phyloP scores from a whole-genome alignment of 2,113 vertebrate genomes.

The Apistogramma diplotaenia region DNA sequence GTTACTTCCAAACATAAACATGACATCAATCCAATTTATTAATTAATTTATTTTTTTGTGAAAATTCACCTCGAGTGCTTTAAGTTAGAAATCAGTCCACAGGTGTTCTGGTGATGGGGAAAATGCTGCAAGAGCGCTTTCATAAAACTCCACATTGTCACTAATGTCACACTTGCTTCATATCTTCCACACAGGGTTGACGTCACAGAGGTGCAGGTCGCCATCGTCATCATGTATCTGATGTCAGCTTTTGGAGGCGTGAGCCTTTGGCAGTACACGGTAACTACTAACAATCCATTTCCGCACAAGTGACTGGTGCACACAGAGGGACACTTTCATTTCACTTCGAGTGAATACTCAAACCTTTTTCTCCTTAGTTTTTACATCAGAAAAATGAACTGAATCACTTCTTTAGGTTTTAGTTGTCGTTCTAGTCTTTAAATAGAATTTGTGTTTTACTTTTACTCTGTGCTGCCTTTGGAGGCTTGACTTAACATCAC shows the following conservation, averaged over 20 bases:
- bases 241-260: constrained; percentile 86
- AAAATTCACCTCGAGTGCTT: too few species aligned
- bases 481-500: constrained; percentile 74
- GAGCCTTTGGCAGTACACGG: constrained; percentile 85
- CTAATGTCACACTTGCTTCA: not conserved
- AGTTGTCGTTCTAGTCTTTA: constrained; percentile 55
- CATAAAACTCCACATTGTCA: not conserved
- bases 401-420: constrained; percentile 15
- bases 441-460: constrained; percentile 76
- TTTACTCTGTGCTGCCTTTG: constrained; percentile 75
- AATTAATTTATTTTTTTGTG: too few species aligned
- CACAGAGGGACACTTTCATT: constrained; percentile 41
- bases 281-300: constrained; percentile 49
- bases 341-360: constrained; percentile 25
- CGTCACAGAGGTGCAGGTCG: constrained; percentile 94
- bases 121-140: not conserved
- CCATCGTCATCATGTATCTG: constrained; percentile 86
- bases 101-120: too few species aligned
- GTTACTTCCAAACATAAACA: too few species aligned
- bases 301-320: not conserved
- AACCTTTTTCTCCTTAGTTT: not conserved
- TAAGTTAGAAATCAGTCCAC: too few species aligned
- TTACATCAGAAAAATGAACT: not conserved
- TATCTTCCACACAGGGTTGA: constrained; percentile 80
- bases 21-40: too few species aligned